Evolutionary conservation across 1,140 invertebrate genomes (phyloP).

Genomic region (Cryptotermes secundus): DNA sequence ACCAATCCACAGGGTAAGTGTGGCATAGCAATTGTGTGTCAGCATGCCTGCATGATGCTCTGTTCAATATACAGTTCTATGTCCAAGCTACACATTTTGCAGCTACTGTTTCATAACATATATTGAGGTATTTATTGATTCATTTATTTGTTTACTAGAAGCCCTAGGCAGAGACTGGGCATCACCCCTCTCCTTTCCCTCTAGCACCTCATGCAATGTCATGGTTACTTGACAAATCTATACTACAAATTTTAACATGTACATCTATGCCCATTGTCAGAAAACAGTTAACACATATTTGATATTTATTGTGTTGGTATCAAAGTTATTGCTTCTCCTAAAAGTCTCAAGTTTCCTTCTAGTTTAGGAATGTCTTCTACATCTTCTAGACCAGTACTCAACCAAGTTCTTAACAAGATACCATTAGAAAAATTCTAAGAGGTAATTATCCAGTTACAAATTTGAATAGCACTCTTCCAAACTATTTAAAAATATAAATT

Average conservation of each 20-base stretch:
- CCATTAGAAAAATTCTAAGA: constrained; percentile 12
- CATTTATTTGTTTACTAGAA: constrained; percentile 34
- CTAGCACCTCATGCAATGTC: constrained; percentile 32
- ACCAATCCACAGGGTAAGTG: constrained; percentile 22
- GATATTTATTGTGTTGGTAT: constrained; percentile 27
- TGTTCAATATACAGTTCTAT: constrained; percentile 5
- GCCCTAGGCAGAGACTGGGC: constrained; percentile 36
- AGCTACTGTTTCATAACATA: constrained; percentile 28
- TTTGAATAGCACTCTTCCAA: background rate
- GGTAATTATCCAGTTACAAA: background rate
- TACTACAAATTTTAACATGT: background rate
- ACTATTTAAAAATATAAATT: background rate
- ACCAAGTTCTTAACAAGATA: background rate
- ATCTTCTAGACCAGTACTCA: background rate
- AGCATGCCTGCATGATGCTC: background rate
- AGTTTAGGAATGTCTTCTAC: constrained; percentile 12
- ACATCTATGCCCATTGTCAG: constrained; percentile 3
- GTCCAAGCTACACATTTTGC: background rate
- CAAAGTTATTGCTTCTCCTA: constrained; percentile 13
- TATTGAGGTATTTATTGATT: constrained; percentile 35
- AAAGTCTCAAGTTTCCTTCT: constrained; percentile 5
- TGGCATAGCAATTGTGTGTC: constrained; percentile 35
- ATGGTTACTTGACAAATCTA: constrained; percentile 13
- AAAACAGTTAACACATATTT: constrained; percentile 11
- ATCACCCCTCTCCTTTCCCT: constrained; percentile 29